Percentiles rank a stretch among this genome's conserved stretches.
These are phyloP conservation scores for Cuculus canorus DNA, from an alignment of 2,797 vertebrate genomes.

Conservation along the genomic window DNA sequence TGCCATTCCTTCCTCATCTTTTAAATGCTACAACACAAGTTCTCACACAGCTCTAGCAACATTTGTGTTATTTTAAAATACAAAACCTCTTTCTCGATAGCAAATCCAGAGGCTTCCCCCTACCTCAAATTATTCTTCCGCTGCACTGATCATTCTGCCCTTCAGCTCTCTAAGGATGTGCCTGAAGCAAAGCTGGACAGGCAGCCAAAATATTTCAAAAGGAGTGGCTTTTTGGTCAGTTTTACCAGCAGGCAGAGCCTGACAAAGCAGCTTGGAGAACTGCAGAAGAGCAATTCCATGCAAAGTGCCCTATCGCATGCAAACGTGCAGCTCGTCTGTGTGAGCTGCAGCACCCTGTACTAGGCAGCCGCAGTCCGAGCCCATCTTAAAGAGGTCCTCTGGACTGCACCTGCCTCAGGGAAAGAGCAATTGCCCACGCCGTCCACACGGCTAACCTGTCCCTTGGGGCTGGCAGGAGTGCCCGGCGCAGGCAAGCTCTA, in stretches of 20 bases:
- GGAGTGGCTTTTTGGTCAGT: rapidly evolving
- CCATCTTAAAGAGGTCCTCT: neutral
- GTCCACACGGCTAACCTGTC: neutral
- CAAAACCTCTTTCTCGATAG: neutral
- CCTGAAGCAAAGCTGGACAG: rapidly evolving
- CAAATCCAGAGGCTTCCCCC: neutral
- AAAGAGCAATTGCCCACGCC: neutral
- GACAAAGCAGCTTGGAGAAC: neutral
- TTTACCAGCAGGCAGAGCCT: neutral
- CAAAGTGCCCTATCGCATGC: neutral
- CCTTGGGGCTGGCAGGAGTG: neutral
- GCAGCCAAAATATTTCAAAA: neutral
- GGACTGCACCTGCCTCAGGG: neutral
- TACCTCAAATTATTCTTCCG: neutral
- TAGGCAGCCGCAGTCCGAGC: neutral
- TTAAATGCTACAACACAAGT: neutral
- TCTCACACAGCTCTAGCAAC: neutral
- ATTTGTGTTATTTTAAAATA: neutral
- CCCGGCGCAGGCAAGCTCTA: neutral
- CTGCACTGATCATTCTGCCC: neutral
- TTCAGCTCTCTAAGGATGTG: too few relatives aligned
- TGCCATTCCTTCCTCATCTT: neutral
- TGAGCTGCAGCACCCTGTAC: neutral
- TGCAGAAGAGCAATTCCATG: neutral
- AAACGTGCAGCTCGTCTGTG: rapidly evolving